Evolutionary conservation across 2,888 invertebrate genomes (phyloP).

Genomic region (Spisula solida): DNA sequence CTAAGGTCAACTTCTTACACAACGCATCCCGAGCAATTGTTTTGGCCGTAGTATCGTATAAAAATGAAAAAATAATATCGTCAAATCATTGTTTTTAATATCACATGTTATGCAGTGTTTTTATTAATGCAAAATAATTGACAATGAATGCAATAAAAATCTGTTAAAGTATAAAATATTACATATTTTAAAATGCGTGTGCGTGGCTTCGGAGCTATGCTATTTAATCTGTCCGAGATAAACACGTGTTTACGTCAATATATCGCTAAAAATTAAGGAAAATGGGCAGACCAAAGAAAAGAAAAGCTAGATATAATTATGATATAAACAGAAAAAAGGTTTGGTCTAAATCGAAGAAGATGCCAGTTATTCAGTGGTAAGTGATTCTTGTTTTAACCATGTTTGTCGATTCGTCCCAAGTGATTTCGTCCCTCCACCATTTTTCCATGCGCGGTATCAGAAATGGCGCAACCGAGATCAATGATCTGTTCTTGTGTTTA

Average conservation of each 20-base stretch:
- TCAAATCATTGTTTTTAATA: background rate
- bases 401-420: background rate
- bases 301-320: conserved; percentile 78
- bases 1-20: conserved; percentile 6
- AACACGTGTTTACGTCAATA: conserved; percentile 20
- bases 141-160: background rate
- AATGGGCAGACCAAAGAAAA: conserved; percentile 80
- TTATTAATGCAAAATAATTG: background rate
- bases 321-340: conserved; percentile 78
- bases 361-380: conserved; percentile 81
- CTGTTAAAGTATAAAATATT: background rate
- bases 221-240: background rate
- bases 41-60: conserved; percentile 5
- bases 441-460: too few species aligned
- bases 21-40: background rate
- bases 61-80: background rate
- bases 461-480: too few species aligned
- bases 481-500: too few species aligned
- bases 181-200: background rate
- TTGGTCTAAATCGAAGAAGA: conserved; percentile 81
- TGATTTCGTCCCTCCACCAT: background rate
- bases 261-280: background rate
- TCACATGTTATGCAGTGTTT: background rate
- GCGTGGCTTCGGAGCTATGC: conserved; percentile 19
- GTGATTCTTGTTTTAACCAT: background rate